phyloP scores from a whole-genome alignment of 2,888 invertebrate species.

The Bimastos eiseni region DNA sequence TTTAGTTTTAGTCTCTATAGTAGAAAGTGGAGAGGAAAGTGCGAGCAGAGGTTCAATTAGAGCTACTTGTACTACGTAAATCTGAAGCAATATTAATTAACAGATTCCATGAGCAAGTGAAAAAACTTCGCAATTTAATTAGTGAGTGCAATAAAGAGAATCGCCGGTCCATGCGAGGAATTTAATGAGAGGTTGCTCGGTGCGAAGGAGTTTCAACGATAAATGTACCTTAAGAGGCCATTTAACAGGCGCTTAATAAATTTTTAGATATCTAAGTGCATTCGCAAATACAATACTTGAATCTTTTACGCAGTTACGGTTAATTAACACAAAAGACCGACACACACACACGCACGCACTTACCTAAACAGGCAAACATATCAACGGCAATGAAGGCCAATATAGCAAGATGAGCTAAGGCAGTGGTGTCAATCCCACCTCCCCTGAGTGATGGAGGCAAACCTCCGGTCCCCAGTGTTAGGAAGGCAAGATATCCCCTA shows the following conservation, averaged over 20 bases:
- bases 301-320: neutral
- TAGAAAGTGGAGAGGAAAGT: too few species aligned
- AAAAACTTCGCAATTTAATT: neutral
- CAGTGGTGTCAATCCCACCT: too few species aligned
- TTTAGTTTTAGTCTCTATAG: too few species aligned
- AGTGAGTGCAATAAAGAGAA: neutral
- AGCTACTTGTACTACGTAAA: too few species aligned
- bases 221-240: neutral
- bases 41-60: too few species aligned
- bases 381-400: too few species aligned
- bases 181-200: neutral
- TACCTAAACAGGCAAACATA: too few species aligned
- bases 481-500: too few species aligned
- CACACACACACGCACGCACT: neutral
- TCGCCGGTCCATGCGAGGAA: neutral
- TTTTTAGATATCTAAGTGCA: neutral
- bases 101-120: neutral
- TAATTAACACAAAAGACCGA: neutral
- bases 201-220: neutral
- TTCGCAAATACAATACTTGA: neutral
- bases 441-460: too few species aligned
- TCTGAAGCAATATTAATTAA: too few species aligned
- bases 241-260: neutral
- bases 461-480: too few species aligned
- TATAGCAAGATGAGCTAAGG: too few species aligned